Evolutionary conservation across 92 coral and sea anemone genomes (phyloP).

Genomic region (Palythoa heliodiscus): DNA sequence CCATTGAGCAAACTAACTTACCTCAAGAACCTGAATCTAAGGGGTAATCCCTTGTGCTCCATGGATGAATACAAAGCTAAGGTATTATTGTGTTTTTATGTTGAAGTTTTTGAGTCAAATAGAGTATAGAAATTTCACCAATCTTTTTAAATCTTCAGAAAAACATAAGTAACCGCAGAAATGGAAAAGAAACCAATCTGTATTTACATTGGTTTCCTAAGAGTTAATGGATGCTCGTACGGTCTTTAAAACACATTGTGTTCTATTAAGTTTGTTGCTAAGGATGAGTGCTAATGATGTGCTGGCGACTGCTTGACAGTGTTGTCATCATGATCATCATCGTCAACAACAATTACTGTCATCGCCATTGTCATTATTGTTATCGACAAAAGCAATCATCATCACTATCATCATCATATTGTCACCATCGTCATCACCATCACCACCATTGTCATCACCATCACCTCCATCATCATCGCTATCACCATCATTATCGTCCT

Average conservation of each 20-base stretch:
- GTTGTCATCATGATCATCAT: neutral
- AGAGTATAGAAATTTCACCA: too few relatives aligned
- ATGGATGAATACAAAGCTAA: conserved; percentile 31
- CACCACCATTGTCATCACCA: too few relatives aligned
- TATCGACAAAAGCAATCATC: neutral
- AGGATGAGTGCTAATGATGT: neutral
- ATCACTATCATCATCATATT: too few relatives aligned
- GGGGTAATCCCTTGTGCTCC: conserved; percentile 43
- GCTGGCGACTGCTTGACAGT: neutral
- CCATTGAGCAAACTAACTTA: neutral
- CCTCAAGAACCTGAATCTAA: conserved; percentile 45
- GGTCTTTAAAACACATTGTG: neutral
- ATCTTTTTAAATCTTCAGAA: too few relatives aligned
- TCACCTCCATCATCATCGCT: too few relatives aligned
- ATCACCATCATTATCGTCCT: too few relatives aligned
- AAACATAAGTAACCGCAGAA: too few relatives aligned
- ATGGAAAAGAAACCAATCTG: too few relatives aligned
- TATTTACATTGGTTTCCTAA: neutral
- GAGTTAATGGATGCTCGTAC: neutral
- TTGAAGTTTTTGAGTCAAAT: too few relatives aligned
- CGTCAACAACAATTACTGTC: neutral
- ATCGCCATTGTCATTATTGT: neutral
- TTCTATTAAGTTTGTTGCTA: neutral
- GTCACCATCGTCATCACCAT: too few relatives aligned
- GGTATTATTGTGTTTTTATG: neutral